phyloP scores from a whole-genome alignment of 2,888 invertebrate species.

The Ceramica pisi region DNA sequence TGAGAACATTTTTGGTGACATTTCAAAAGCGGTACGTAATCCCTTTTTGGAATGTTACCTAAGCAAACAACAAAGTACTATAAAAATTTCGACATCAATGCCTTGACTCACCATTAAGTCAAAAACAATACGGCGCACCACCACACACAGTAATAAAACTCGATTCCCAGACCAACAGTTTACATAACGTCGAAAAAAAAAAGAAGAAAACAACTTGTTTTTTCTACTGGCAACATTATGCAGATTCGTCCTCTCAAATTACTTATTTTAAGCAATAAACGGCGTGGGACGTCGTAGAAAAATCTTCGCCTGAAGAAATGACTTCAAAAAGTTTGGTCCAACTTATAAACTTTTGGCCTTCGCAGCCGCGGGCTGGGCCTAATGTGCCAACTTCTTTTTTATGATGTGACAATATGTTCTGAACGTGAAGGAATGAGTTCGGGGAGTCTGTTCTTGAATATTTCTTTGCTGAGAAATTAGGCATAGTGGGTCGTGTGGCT shows the following conservation, averaged over 20 bases:
- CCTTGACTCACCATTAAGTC: background rate
- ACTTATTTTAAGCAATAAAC: constrained; percentile 89
- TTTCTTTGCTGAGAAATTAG: constrained; percentile 5
- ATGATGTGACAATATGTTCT: constrained; percentile 67
- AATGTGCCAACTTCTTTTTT: constrained; percentile 65
- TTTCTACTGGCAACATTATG: constrained; percentile 84
- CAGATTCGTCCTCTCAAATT: constrained; percentile 86
- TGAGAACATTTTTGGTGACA: background rate
- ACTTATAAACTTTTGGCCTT: constrained; percentile 63
- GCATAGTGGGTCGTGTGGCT: background rate
- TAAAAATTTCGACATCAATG: background rate
- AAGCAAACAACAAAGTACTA: background rate
- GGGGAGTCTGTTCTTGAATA: constrained; percentile 4
- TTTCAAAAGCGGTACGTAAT: background rate
- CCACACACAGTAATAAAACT: constrained; percentile 24
- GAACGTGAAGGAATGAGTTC: constrained; percentile 51
- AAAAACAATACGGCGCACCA: background rate
- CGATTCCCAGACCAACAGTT: constrained; percentile 68
- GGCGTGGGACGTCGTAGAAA: constrained; percentile 83
- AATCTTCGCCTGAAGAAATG: constrained; percentile 81
- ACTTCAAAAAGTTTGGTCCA: constrained; percentile 69
- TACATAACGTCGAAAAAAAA: constrained; percentile 71
- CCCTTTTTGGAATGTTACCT: no score
- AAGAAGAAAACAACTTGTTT: constrained; percentile 83
- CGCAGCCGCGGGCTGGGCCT: constrained; percentile 46